Conservation (phyloP, 92 coral and sea anemone genomes). For the Epizoanthus illoricatus region DNA sequence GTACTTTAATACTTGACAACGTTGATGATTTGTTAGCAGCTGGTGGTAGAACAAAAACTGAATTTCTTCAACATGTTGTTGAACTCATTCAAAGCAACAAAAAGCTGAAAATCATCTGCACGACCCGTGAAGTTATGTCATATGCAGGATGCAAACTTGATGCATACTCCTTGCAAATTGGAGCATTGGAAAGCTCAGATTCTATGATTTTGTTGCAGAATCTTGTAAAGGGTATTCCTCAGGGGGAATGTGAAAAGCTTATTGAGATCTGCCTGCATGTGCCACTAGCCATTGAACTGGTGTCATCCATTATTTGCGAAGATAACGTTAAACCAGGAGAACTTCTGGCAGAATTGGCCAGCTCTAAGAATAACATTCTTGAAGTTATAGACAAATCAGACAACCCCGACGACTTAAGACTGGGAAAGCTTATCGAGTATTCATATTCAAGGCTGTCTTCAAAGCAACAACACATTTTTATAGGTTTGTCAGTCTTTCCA, state of each 20-base stretch:
- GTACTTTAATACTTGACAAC: conserved; percentile 12
- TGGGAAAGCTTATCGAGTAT: neutral
- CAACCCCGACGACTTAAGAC: conserved; percentile 3
- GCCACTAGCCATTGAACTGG: conserved; percentile 2
- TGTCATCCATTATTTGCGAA: neutral
- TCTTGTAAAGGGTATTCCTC: neutral
- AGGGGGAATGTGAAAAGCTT: neutral
- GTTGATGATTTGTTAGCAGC: conserved; percentile 10
- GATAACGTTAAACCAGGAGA: conserved; percentile 1
- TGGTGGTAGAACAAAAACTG: neutral
- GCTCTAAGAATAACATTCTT: neutral
- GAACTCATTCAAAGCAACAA: neutral
- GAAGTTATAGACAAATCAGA: neutral
- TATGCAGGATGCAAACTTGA: neutral
- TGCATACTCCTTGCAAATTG: neutral
- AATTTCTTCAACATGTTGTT: neutral
- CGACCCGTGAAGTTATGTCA: conserved; percentile 1
- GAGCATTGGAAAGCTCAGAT: conserved; percentile 2
- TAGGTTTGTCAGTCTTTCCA: neutral
- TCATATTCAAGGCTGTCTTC: neutral
- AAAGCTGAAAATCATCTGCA: conserved; percentile 11
- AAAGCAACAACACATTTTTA: neutral
- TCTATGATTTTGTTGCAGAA: neutral
- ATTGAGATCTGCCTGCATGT: neutral
- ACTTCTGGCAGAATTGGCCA: neutral